Percentiles rank a stretch among this genome's conserved stretches.
These are phyloP conservation scores for Planococcus citri DNA, from an alignment of 1,140 invertebrate genomes.

Conservation along the genomic window DNA sequence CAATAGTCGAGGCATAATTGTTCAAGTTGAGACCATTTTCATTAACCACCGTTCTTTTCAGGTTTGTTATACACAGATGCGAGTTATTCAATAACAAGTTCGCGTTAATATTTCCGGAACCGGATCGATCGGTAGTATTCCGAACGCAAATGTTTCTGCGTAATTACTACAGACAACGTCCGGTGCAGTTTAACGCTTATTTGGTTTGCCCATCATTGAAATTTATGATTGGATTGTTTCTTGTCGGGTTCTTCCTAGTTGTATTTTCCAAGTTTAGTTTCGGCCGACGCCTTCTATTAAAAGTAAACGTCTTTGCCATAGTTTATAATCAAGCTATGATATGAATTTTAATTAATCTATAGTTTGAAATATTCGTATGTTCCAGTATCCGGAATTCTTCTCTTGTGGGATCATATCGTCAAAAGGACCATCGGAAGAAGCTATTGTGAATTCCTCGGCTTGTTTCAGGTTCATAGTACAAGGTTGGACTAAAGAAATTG, in stretches of 20 bases:
- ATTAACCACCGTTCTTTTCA: neutral
- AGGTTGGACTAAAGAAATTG: slow-evolving; percentile 59
- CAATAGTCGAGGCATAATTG: too few relatives aligned
- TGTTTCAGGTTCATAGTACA: slow-evolving; percentile 53
- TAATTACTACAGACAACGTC: slow-evolving; percentile 51
- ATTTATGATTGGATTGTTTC: slow-evolving; percentile 47
- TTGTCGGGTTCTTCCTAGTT: neutral
- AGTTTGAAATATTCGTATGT: too few relatives aligned
- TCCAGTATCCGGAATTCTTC: slow-evolving; percentile 57
- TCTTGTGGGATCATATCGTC: slow-evolving; percentile 52
- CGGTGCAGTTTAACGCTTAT: slow-evolving; percentile 45
- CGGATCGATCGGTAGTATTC: slow-evolving; percentile 63
- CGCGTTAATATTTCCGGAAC: slow-evolving; percentile 64
- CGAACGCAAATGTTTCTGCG: slow-evolving; percentile 45
- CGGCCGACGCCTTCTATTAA: slow-evolving; percentile 41
- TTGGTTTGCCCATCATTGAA: slow-evolving; percentile 48
- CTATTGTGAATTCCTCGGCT: slow-evolving; percentile 48
- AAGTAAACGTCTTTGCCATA: slow-evolving; percentile 33
- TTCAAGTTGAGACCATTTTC: too few relatives aligned
- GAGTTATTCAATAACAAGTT: slow-evolving; percentile 39
- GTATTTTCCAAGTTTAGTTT: neutral
- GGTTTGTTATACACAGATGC: neutral
- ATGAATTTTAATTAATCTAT: neutral
- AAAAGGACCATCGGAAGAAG: slow-evolving; percentile 51
- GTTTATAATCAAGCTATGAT: too few relatives aligned